Evolutionary conservation across 1,140 invertebrate genomes (phyloP).

Genomic region (Drosophila subobscura): DNA sequence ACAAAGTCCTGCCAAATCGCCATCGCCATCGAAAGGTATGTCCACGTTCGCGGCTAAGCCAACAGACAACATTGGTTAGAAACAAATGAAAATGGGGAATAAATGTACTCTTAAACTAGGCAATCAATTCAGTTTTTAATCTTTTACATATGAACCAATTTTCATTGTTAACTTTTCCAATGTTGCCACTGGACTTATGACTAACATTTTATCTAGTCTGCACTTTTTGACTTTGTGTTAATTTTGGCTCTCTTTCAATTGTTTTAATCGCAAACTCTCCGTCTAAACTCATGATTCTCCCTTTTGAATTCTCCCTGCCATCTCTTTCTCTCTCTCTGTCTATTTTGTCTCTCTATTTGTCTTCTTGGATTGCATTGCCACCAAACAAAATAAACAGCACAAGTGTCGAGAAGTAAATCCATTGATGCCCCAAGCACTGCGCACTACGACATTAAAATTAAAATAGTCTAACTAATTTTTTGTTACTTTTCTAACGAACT

Average conservation of each 20-base stretch:
- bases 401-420: constrained; percentile 59
- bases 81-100: not conserved
- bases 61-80: constrained; percentile 35
- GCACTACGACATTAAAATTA: constrained; percentile 83
- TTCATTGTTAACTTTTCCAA: constrained; percentile 1
- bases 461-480: constrained; percentile 74
- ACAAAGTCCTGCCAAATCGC: constrained; percentile 16
- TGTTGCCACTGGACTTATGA: constrained; percentile 29
- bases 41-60: not conserved
- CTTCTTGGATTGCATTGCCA: constrained; percentile 34
- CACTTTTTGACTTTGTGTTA: constrained; percentile 30
- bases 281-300: constrained; percentile 20
- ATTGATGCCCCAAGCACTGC: constrained; percentile 65
- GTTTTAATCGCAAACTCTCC: constrained; percentile 20
- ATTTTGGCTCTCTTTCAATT: constrained; percentile 33
- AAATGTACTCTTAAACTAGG: not conserved
- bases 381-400: constrained; percentile 16
- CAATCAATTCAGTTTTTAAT: too few relatives aligned
- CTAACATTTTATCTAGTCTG: constrained; percentile 20
- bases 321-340: constrained; percentile 44
- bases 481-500: constrained; percentile 36
- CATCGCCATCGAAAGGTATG: constrained; percentile 62
- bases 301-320: constrained; percentile 51
- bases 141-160: too few relatives aligned
- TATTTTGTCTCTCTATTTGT: constrained; percentile 24